Conservation (phyloP, 2,888 invertebrate genomes). For the Nomada hirtipes region DNA sequence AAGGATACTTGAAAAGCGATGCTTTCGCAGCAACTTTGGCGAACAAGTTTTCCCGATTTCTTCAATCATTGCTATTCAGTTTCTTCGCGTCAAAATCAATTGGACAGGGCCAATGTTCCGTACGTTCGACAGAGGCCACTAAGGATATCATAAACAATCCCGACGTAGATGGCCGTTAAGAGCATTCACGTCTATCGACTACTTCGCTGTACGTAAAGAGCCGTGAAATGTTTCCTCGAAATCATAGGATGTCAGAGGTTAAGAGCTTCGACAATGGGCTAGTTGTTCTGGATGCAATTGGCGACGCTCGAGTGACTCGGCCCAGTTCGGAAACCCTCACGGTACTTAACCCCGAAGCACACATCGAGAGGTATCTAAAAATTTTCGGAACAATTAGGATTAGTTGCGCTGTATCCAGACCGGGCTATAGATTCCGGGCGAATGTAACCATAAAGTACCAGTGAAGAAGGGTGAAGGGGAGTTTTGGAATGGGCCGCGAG, state of each 20-base stretch:
- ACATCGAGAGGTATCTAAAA: constrained; percentile 73
- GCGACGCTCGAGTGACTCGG: constrained; percentile 53
- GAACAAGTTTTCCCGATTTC: too few species aligned
- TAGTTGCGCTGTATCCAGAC: constrained; percentile 63
- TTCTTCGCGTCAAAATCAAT: too few species aligned
- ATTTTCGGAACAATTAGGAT: constrained; percentile 79
- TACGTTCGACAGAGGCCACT: too few species aligned
- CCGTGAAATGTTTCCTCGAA: background rate
- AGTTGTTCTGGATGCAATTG: constrained; percentile 61
- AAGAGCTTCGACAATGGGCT: constrained; percentile 47
- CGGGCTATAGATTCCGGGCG: constrained; percentile 70
- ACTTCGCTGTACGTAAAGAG: background rate
- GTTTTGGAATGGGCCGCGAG: constrained; percentile 48
- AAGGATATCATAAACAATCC: too few species aligned
- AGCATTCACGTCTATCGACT: too few species aligned
- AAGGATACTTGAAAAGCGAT: too few species aligned
- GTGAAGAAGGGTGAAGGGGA: constrained; percentile 45
- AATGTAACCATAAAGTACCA: constrained; percentile 69
- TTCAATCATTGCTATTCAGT: too few species aligned
- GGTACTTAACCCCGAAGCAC: constrained; percentile 70
- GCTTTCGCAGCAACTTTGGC: too few species aligned
- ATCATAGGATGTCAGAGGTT: background rate
- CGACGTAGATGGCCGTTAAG: too few species aligned
- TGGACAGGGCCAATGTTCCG: too few species aligned
- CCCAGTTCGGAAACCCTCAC: constrained; percentile 65